These are phyloP conservation scores for Aplysia californica DNA, from an alignment of 1,140 invertebrate genomes.

Conservation along the genomic window DNA sequence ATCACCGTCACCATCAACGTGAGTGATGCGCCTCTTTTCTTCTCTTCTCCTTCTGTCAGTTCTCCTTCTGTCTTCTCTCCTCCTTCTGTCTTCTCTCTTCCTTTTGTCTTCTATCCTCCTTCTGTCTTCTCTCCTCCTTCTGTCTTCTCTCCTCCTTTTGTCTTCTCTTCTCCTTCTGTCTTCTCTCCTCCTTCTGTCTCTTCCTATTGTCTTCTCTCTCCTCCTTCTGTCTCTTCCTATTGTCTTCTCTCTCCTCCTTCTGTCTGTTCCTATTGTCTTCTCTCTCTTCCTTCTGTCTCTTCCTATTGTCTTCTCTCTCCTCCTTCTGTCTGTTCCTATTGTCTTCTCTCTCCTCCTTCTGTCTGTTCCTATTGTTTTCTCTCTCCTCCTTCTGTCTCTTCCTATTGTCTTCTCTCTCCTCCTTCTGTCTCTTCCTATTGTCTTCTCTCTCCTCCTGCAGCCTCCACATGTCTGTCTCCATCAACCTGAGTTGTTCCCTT, in stretches of 20 bases:
- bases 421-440: not conserved
- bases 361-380: not conserved
- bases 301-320: not conserved
- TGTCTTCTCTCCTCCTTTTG: not conserved
- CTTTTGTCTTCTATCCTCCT: not conserved
- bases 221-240: not conserved
- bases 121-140: not conserved
- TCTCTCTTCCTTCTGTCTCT: not conserved
- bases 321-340: not conserved
- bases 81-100: not conserved
- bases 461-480: no score
- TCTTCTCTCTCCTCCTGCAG: not conserved
- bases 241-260: not conserved
- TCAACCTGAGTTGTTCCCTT: no score
- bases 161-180: not conserved
- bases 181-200: not conserved
- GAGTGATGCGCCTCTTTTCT: no score
- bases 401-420: not conserved
- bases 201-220: not conserved
- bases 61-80: not conserved
- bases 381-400: not conserved
- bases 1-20: constrained; percentile 86
- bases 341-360: not conserved
- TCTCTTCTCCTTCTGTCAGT: not conserved
- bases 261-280: not conserved